Evolutionary conservation across 2,797 vertebrate species (phyloP).

Genomic region (Hippoglossus hippoglossus): DNA sequence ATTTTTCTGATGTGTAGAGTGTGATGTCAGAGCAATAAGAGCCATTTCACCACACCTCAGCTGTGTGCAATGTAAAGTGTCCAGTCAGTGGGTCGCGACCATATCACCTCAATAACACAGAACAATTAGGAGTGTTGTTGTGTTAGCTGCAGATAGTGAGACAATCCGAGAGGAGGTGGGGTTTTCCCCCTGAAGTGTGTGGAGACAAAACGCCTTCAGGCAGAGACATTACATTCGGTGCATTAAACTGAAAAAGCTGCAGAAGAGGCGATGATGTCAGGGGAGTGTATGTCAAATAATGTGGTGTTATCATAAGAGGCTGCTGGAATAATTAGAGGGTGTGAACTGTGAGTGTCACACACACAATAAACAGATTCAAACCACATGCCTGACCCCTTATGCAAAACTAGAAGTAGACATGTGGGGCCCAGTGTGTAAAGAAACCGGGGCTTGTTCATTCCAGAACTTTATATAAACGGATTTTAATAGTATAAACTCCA

Average conservation of each 20-base stretch:
- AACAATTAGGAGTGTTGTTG: constrained; percentile 43
- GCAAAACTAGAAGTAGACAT: too few species aligned
- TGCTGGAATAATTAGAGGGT: constrained; percentile 12
- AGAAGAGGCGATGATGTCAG: too few species aligned
- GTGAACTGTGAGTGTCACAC: not conserved
- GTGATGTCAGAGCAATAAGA: constrained; percentile 1
- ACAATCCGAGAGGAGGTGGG: constrained; percentile 16
- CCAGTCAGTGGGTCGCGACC: constrained; percentile 31
- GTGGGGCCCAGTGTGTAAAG: too few species aligned
- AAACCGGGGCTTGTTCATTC: too few species aligned
- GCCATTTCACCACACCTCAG: constrained; percentile 21
- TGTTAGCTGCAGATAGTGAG: constrained; percentile 38
- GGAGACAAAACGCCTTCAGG: constrained; percentile 11
- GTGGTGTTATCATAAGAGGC: constrained; percentile 7
- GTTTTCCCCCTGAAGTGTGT: constrained; percentile 28
- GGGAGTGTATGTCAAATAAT: too few species aligned
- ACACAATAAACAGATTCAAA: not conserved
- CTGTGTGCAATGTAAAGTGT: constrained; percentile 9
- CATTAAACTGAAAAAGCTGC: constrained; percentile 16
- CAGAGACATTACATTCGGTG: constrained; percentile 2
- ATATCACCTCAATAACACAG: constrained; percentile 62
- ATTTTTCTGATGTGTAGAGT: constrained; percentile 17
- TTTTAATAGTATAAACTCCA: too few species aligned
- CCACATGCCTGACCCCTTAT: too few species aligned
- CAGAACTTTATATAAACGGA: too few species aligned